Conservation (phyloP, 2,888 invertebrate species). For the Parthenolecanium corni region DNA sequence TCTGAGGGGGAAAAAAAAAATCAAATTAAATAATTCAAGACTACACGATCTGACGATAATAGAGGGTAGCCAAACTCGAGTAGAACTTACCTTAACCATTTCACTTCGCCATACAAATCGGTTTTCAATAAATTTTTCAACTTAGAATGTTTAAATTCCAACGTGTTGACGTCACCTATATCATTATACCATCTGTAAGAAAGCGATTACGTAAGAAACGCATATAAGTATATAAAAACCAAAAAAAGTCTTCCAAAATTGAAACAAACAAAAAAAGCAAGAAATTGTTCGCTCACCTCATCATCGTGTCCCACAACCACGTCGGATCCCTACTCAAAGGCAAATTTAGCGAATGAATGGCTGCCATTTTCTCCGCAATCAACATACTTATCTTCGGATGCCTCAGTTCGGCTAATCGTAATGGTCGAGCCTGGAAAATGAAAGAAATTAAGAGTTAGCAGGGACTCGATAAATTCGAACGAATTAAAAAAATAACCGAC, state of each 20-base stretch:
- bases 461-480: no score
- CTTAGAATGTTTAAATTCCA: conserved; percentile 7
- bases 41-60: not conserved
- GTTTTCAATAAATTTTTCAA: conserved; percentile 20
- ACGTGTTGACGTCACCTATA: conserved; percentile 23
- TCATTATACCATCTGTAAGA: conserved; percentile 34
- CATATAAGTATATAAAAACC: no score
- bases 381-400: conserved; percentile 66
- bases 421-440: conserved; percentile 61
- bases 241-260: no score
- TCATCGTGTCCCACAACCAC: conserved; percentile 87
- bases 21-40: not conserved
- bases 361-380: conserved; percentile 88
- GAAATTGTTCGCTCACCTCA: conserved; percentile 44
- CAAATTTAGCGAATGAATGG: conserved; percentile 84
- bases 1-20: conserved; percentile 37
- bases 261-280: no score
- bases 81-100: conserved; percentile 54
- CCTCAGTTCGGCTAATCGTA: conserved; percentile 68
- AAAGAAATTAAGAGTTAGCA: not conserved
- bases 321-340: conserved; percentile 92
- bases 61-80: not conserved
- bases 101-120: conserved; percentile 54
- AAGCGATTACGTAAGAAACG: not conserved
- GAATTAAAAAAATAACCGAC: conserved; percentile 11